Evolutionary conservation across 2,113 vertebrate genomes (phyloP).

Genomic region (Dipodomys spectabilis): DNA sequence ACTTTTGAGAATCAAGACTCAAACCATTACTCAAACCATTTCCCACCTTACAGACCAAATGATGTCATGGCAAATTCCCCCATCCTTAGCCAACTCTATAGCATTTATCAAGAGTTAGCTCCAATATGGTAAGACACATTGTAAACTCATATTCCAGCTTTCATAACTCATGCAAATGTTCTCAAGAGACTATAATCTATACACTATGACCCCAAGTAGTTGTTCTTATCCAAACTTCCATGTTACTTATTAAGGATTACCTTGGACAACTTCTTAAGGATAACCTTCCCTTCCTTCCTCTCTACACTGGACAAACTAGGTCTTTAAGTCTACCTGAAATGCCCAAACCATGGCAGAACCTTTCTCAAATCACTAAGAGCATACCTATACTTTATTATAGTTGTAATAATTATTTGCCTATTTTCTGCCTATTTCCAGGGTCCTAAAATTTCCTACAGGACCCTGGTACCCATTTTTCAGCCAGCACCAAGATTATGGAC

Average conservation of each 20-base stretch:
- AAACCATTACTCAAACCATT: neutral
- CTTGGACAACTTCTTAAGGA: neutral
- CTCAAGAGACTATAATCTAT: neutral
- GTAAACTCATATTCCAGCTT: neutral
- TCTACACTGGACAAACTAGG: neutral
- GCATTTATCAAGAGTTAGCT: neutral
- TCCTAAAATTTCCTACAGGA: neutral
- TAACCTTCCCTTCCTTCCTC: neutral
- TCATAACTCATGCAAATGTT: neutral
- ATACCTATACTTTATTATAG: neutral
- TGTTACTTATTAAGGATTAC: neutral
- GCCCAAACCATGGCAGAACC: neutral
- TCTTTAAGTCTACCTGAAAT: neutral
- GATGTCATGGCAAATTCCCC: neutral
- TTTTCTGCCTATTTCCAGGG: neutral
- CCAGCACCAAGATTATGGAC: neutral
- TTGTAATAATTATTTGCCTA: neutral
- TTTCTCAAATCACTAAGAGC: neutral
- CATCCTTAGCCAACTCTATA: neutral
- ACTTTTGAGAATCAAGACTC: neutral
- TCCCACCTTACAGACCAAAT: neutral
- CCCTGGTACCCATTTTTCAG: neutral
- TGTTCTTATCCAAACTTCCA: neutral
- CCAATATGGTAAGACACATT: neutral
- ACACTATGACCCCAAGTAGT: neutral